Conservation (phyloP, 1,140 invertebrate species). For the Ceratosolen solmsi region DNA sequence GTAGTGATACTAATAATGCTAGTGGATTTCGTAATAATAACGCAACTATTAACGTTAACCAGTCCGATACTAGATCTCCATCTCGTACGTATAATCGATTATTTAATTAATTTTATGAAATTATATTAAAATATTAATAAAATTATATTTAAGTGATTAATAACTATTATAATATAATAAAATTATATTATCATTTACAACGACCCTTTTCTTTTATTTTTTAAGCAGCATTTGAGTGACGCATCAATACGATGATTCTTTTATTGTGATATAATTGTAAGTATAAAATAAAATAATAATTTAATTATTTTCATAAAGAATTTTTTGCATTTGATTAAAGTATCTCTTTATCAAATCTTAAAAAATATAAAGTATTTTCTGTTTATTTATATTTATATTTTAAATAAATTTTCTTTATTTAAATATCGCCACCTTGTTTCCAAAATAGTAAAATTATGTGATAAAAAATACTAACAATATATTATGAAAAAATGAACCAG, state of each 20-base stretch:
- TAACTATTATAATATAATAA: not conserved
- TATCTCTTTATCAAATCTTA: too few species aligned
- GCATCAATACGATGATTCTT: constrained; percentile 69
- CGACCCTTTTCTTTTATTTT: constrained; percentile 22
- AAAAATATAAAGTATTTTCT: too few species aligned
- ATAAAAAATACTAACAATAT: too few species aligned
- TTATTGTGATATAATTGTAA: constrained; percentile 73
- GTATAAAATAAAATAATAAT: too few species aligned
- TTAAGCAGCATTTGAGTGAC: constrained; percentile 74
- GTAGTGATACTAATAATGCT: constrained; percentile 53
- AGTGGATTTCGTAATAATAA: constrained; percentile 51
- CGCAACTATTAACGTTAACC: constrained; percentile 58
- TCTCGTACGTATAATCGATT: constrained; percentile 72
- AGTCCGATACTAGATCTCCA: constrained; percentile 72
- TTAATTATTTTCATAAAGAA: too few species aligned
- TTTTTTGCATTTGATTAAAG: too few species aligned
- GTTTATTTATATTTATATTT: too few species aligned
- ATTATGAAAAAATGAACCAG: too few species aligned
- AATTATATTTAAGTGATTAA: not conserved
- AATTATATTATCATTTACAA: not conserved
- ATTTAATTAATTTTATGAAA: not conserved
- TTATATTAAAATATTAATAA: not conserved
- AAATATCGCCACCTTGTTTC: too few species aligned
- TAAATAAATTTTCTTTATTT: too few species aligned
- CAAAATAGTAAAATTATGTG: too few species aligned